Evolutionary conservation across 2,113 vertebrate species (phyloP), one percentile per base, ranked within the genome.

Genomic region (Corythoichthys haematopterus): DNA sequence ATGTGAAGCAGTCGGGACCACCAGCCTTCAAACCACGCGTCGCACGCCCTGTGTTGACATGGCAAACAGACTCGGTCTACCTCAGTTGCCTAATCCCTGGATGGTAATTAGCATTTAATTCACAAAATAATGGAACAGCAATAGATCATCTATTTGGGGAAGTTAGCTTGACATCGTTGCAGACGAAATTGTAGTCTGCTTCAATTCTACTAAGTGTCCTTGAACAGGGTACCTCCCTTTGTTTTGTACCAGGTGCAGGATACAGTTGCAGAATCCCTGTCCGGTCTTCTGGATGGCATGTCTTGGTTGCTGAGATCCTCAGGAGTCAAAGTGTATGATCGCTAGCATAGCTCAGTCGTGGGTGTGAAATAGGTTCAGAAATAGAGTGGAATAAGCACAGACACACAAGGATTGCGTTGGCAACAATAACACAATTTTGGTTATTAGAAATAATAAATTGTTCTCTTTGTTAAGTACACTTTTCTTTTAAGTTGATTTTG

Each of bases 241-340:
- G 43, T 59, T 48, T 20, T 38, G 3, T 7, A 67, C 45, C 66
- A 91, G 96, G 91, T 97, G 14, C 96, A 97, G 74, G 93, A 99
- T 59, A 88, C 89, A 2, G 92, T 94, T 50, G 93, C 91, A 71
- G 93, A 94, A 75, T 93, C 93, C 16, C 87, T 99, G 15, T 76
- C 70, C 11, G 96, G 96, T 16, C 88, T 99, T 74, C 72, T 94
- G 74, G 92, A 88, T 75, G 96, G 96, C 43, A 90, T 98, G 72
- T 89, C 93, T 8, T 99, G 97, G 96, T 84, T 99, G 68, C 87
- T 99, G 69, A 92, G 88, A 82, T 91, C 93, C 84, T 89, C 86
- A 66, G 93, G 91, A 60, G 83, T 91, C 87, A 90, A 89, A 84
- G 33, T 91, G 1, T 77, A 75, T 4, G 59, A 48, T 51, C 71